Conservation (phyloP, 2,888 invertebrate species). For the Ormyrus labotus region DNA sequence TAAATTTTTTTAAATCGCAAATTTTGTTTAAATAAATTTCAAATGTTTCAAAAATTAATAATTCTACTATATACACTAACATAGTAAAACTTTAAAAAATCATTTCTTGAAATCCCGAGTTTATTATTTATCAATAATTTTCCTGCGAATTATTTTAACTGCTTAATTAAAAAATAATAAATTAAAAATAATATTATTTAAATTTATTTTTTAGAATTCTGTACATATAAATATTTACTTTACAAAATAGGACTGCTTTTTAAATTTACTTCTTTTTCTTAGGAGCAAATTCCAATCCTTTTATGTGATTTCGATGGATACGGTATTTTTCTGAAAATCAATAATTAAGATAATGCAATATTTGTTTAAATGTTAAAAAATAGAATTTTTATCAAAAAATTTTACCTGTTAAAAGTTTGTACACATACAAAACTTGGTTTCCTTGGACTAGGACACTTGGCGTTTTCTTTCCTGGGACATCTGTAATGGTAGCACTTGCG, state of each 20-base stretch:
- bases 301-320: conserved; percentile 85
- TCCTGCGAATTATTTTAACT: too few relatives aligned
- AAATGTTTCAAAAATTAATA: not conserved
- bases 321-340: conserved; percentile 83
- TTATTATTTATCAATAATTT: too few relatives aligned
- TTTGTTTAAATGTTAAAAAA: conserved; percentile 25
- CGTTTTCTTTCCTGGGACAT: conserved; percentile 83
- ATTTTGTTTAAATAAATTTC: conserved; percentile 1
- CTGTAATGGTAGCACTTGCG: conserved; percentile 89
- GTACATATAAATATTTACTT: conserved; percentile 12
- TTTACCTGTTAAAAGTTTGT: conserved; percentile 77
- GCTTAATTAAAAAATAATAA: too few relatives aligned
- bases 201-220: conserved; percentile 13
- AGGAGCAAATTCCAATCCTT: conserved; percentile 86
- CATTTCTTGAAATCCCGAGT: too few relatives aligned
- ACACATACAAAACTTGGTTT: conserved; percentile 85
- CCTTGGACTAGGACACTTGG: conserved; percentile 93
- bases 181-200: not conserved
- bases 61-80: too few relatives aligned
- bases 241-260: not conserved
- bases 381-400: not conserved
- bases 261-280: conserved; percentile 79
- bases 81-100: too few relatives aligned
- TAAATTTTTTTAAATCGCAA: conserved; percentile 9
- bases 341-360: conserved; percentile 27